phyloP scores from a whole-genome alignment of 2,888 invertebrate species.

The Drosophila pullipes region DNA sequence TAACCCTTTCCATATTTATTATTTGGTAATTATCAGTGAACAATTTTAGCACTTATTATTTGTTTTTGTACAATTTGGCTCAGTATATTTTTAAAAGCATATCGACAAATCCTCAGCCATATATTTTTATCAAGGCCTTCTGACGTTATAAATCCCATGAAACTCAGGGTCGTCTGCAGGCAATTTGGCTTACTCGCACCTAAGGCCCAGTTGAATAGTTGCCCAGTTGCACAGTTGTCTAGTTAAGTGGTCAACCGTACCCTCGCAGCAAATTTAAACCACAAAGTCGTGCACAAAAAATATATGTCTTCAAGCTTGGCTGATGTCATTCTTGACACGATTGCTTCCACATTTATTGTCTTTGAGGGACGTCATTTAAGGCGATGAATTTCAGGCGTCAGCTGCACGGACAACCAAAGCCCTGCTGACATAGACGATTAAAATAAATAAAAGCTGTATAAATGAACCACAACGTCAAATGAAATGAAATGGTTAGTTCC shows the following conservation, averaged over 20 bases:
- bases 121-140: constrained; percentile 25
- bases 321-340: constrained; percentile 61
- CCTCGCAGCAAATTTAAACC: constrained; percentile 12
- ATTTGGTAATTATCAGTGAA: not conserved
- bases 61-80: not conserved
- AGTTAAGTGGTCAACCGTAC: constrained; percentile 4
- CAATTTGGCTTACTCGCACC: constrained; percentile 27
- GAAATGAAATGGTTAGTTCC: constrained; percentile 10
- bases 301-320: constrained; percentile 25
- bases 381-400: constrained; percentile 25
- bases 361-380: constrained; percentile 25
- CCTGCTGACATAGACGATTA: constrained; percentile 13
- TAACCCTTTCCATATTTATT: not conserved
- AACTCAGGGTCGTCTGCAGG: constrained; percentile 24
- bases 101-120: not conserved
- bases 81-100: not conserved
- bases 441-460: constrained; percentile 1
- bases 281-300: constrained; percentile 56
- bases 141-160: constrained; percentile 19
- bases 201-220: not conserved
- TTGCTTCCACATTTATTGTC: constrained; percentile 52
- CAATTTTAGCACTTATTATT: not conserved
- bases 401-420: constrained; percentile 43
- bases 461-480: not conserved
- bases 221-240: not conserved